phyloP scores from a whole-genome alignment of 2,797 vertebrate genomes.

The Xiphorhynchus erythropygius region DNA sequence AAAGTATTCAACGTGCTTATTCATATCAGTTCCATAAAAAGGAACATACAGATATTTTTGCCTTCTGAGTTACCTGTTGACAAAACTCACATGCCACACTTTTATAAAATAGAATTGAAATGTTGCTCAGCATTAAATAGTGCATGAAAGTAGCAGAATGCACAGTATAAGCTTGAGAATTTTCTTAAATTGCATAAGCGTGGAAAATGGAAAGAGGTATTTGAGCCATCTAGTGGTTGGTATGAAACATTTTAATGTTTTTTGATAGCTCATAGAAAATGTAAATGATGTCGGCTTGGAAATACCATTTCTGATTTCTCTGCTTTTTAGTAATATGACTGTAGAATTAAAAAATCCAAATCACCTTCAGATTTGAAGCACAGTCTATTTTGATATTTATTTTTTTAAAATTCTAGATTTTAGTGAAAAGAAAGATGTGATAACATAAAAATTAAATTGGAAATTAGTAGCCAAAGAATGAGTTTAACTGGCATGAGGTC shows the following conservation, averaged over 20 bases:
- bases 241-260: constrained; percentile 4
- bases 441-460: not conserved
- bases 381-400: not conserved
- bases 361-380: not conserved
- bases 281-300: not conserved
- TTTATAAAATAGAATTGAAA: not conserved
- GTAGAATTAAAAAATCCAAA: not conserved
- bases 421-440: not conserved
- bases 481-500: not conserved
- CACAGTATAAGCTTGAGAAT: not conserved
- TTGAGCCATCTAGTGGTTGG: constrained; percentile 69
- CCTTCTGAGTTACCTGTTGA: not conserved
- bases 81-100: not conserved
- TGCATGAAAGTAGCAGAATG: not conserved
- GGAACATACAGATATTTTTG: not conserved
- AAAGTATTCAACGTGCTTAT: not conserved
- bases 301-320: not conserved
- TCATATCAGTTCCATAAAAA: not conserved
- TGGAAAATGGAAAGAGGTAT: constrained; percentile 23
- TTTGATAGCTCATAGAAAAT: not conserved
- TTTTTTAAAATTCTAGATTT: not conserved
- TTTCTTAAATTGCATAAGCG: not conserved
- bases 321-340: not conserved
- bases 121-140: not conserved
- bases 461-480: not conserved